These are phyloP conservation scores for Gambusia affinis DNA, from an alignment of 2,113 vertebrate species.

Conservation along the genomic window DNA sequence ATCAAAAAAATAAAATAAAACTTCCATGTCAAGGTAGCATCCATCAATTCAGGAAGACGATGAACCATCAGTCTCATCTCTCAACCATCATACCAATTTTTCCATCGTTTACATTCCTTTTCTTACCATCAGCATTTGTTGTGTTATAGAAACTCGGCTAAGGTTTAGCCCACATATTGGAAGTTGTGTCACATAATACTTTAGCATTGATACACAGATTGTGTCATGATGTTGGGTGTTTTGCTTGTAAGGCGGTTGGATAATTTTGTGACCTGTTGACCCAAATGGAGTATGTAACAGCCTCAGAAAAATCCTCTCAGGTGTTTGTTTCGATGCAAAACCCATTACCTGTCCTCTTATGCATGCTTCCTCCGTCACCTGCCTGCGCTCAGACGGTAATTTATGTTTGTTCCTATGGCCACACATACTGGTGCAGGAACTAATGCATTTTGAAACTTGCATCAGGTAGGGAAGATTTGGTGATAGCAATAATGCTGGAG, in stretches of 20 bases:
- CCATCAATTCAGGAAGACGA: background rate
- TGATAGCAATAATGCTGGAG: background rate
- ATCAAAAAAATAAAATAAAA: no score
- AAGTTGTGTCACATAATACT: background rate
- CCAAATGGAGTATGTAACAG: conserved; percentile 1
- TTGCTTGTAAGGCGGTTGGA: conserved; percentile 17
- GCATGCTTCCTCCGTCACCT: conserved; percentile 31
- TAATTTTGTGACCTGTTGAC: conserved; percentile 27
- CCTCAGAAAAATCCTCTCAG: conserved; percentile 35
- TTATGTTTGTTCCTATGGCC: conserved; percentile 62
- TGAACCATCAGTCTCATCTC: background rate
- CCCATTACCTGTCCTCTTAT: conserved; percentile 26
- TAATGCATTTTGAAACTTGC: conserved; percentile 12
- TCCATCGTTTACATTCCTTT: background rate
- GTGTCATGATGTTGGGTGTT: conserved; percentile 26
- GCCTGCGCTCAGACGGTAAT: conserved; percentile 28
- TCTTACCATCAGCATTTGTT: background rate
- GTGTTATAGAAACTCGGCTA: background rate
- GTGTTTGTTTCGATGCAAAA: conserved; percentile 33
- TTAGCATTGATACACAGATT: conserved; percentile 19
- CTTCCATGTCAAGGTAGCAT: background rate
- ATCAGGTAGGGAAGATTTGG: conserved; percentile 15
- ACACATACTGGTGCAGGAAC: conserved; percentile 35
- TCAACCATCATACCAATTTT: background rate
- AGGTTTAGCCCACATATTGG: background rate